These are phyloP conservation scores for Prionace glauca DNA, from an alignment of 2,797 vertebrate species.

Conservation along the genomic window DNA sequence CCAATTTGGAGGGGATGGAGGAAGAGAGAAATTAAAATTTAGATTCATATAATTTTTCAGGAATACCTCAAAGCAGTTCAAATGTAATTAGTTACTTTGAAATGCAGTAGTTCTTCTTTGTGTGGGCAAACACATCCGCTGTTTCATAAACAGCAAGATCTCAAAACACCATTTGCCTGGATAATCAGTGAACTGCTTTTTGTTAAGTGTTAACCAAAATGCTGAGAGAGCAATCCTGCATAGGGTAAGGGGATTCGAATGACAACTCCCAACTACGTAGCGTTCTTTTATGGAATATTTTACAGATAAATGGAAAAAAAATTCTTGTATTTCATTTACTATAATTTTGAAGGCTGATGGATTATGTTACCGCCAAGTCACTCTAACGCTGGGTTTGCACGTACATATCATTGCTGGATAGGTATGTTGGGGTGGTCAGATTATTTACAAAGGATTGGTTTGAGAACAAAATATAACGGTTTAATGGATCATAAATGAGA, in stretches of 20 bases:
- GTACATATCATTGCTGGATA: not conserved
- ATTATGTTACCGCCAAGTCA: not conserved
- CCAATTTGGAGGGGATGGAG: not conserved
- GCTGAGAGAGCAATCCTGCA: too few relatives aligned
- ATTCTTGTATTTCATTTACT: not conserved
- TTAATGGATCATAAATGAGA: conserved; percentile 11
- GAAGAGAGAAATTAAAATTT: not conserved
- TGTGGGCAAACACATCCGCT: not conserved
- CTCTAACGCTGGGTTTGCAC: not conserved
- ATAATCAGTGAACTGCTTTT: not conserved
- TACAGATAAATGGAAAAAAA: not conserved
- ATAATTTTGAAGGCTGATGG: not conserved
- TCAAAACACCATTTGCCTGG: not conserved
- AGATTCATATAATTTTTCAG: not conserved
- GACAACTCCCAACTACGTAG: too few relatives aligned
- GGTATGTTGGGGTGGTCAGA: not conserved
- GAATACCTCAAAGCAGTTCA: not conserved
- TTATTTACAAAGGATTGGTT: not conserved
- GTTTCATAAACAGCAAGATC: not conserved
- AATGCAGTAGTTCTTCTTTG: too few relatives aligned
- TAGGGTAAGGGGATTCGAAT: not conserved
- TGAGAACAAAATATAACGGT: not conserved
- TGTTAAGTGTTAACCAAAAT: not conserved
- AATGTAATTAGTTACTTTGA: not conserved
- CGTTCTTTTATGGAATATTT: not conserved